These are phyloP conservation scores for Azorinus chamasolen DNA, from an alignment of 2,888 invertebrate species.

Conservation along the genomic window DNA sequence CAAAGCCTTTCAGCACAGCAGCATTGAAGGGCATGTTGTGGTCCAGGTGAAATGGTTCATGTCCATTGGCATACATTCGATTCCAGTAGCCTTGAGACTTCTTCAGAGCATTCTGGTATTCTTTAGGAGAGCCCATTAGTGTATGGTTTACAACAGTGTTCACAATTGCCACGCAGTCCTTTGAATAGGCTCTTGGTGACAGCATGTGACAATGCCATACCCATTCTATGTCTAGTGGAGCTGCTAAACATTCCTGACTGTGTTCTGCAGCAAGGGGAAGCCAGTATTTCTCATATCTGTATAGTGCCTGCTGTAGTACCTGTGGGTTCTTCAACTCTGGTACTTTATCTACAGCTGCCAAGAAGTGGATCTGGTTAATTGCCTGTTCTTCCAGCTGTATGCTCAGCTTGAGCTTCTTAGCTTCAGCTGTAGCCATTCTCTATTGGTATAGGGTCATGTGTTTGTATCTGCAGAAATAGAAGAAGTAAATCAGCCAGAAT, in stretches of 20 bases:
- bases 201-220: conserved; percentile 87
- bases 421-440: too few relatives aligned
- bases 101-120: conserved; percentile 64
- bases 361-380: too few relatives aligned
- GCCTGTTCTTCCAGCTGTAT: too few relatives aligned
- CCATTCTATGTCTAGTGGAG: conserved; percentile 87
- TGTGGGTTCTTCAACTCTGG: too few relatives aligned
- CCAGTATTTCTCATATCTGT: too few relatives aligned
- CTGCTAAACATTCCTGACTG: conserved; percentile 80
- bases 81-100: conserved; percentile 73
- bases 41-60: conserved; percentile 73
- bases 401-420: too few relatives aligned
- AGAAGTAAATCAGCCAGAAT: too few relatives aligned
- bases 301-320: too few relatives aligned
- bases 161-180: conserved; percentile 77
- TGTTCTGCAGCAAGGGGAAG: too few relatives aligned
- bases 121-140: conserved; percentile 74
- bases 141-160: conserved; percentile 85
- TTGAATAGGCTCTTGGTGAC: conserved; percentile 80
- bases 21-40: conserved; percentile 26
- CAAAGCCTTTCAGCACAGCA: conserved; percentile 20
- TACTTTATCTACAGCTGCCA: too few relatives aligned
- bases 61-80: conserved; percentile 64
- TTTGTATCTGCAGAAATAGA: too few relatives aligned
- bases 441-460: too few relatives aligned